Evolutionary conservation across 1,140 invertebrate genomes (phyloP).

Genomic region (Drosophila setifemur): DNA sequence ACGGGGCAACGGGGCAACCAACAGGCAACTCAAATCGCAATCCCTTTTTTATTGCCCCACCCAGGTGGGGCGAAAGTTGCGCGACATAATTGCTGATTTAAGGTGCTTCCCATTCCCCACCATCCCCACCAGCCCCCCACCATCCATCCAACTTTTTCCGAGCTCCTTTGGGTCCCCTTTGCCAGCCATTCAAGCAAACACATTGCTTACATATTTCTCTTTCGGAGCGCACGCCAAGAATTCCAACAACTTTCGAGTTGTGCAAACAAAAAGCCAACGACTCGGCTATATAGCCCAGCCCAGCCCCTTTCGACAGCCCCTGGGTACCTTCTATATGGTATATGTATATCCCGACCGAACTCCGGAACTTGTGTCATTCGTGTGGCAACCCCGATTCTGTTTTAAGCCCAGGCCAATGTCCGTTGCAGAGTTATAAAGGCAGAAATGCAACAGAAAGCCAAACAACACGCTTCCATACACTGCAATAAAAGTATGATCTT

Average conservation of each 20-base stretch:
- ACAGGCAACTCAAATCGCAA: slow-evolving; percentile 35
- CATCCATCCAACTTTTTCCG: not conserved
- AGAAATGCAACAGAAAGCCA: slow-evolving; percentile 26
- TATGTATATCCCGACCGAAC: not conserved
- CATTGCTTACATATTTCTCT: slow-evolving; percentile 58
- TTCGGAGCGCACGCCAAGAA: slow-evolving; percentile 44
- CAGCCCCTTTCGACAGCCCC: not conserved
- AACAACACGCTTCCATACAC: too few relatives aligned
- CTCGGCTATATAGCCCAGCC: not conserved
- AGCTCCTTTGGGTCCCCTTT: not conserved
- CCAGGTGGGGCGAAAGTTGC: slow-evolving; percentile 34
- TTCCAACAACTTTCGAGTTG: slow-evolving; percentile 46
- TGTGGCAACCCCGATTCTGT: slow-evolving; percentile 30
- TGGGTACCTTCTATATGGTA: not conserved
- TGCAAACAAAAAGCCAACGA: slow-evolving; percentile 41
- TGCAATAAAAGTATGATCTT: too few relatives aligned
- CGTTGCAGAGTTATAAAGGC: slow-evolving; percentile 23
- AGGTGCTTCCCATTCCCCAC: slow-evolving; percentile 5
- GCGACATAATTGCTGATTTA: slow-evolving; percentile 65
- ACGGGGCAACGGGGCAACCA: too few relatives aligned
- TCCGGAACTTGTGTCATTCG: slow-evolving; percentile 35
- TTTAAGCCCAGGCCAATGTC: slow-evolving; percentile 17
- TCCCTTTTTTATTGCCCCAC: slow-evolving; percentile 45
- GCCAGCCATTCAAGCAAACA: slow-evolving; percentile 33
- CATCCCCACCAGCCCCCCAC: not conserved